These are phyloP conservation scores for Burhinus bistriatus DNA, from an alignment of 2,113 vertebrate genomes.

Conservation along the genomic window DNA sequence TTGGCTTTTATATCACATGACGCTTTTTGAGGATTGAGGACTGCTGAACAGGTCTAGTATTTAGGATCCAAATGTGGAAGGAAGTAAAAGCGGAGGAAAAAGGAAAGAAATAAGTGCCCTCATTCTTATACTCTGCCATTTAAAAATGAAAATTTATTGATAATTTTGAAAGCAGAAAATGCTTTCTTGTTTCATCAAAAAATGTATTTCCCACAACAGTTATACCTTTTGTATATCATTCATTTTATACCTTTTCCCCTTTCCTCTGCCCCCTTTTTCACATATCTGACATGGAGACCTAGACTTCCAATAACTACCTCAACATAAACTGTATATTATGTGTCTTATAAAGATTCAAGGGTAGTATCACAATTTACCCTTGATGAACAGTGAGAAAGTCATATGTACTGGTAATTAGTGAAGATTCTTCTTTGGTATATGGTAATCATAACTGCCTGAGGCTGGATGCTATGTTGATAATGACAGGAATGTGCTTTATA, in stretches of 20 bases:
- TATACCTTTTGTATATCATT: not conserved
- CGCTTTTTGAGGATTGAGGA: not conserved
- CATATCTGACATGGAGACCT: not conserved
- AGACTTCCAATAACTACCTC: not conserved
- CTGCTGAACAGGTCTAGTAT: not conserved
- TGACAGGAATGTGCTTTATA: not conserved
- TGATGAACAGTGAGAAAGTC: not conserved
- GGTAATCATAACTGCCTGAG: not conserved
- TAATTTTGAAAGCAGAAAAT: not conserved
- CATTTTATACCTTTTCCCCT: not conserved
- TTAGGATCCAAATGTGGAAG: not conserved
- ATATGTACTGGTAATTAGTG: not conserved
- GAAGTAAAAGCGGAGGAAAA: not conserved
- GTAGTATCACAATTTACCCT: not conserved
- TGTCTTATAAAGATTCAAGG: not conserved
- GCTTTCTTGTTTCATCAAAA: not conserved
- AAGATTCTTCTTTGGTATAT: not conserved
- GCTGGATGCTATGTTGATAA: not conserved
- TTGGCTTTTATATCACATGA: not conserved
- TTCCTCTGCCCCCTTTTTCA: not conserved
- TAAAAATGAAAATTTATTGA: not conserved
- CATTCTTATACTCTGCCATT: not conserved
- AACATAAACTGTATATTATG: not conserved
- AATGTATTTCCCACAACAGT: not conserved
- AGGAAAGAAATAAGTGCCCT: accelerated